Base-by-base conservation (phyloP, 2,888 invertebrate genomes). In the Allolobophora icterica region DNA sequence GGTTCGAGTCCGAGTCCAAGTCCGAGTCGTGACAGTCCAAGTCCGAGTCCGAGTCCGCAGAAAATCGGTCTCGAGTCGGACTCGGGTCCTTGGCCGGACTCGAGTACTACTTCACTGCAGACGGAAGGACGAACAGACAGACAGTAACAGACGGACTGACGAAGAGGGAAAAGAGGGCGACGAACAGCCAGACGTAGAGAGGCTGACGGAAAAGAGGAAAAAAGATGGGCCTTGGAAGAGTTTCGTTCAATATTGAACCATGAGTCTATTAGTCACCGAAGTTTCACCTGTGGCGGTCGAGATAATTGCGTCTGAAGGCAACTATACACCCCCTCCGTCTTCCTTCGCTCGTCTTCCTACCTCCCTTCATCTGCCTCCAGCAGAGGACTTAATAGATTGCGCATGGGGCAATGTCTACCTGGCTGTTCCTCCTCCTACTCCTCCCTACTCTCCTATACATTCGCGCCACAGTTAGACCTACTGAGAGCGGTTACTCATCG, bases 241-340 rank as follows among this genome's bases (percentile, higher is more conserved):
- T 71, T 71, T 71, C 71, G n/a, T n/a, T 71, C 17, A 8, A 8
- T 6, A 71, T 1, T 52, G 52, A 71, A 71, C 71, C 11, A n/a
- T 1, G 71, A 2, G 71, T 71, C 11, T 71, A 71, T 71, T 71
- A 71, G n/a, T 71, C 71, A n/a, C 71, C 71, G 11, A 71, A 71
- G n/a, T 71, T 2, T 71, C 71, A 71, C 71, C 71, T 71, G 71
- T n/a, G 71, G 71, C 71, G 71, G 30, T n/a, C 71, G 11, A 71
- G 71, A 71, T 71, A 71, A 71, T 71, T 71, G 71, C 71, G 71
- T 71, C 71, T 71, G 71, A 30, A 71, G 71, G 71, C 71, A 71
- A 8, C 1, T 6, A 71, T 24, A 58, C 24, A 1, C 52, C 24
- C 24, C n/a, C n/a, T 30, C n/a, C 71, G 71, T 71, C 71, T 71